Percentiles rank a stretch among this genome's conserved stretches.
These are phyloP conservation scores for Drosophila pseudotakahashii DNA, from an alignment of 2,888 invertebrate species.

Conservation along the genomic window DNA sequence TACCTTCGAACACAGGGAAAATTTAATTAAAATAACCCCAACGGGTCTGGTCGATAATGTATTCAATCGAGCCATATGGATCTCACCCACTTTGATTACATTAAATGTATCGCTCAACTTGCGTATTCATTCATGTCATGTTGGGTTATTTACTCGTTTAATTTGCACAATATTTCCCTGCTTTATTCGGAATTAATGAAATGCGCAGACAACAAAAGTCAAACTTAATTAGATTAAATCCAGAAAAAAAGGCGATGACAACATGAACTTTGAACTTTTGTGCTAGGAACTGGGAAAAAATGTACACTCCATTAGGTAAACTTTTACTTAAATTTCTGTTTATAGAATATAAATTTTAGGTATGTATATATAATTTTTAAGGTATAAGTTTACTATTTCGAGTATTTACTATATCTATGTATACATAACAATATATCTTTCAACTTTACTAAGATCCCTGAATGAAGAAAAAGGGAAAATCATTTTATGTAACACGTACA, in stretches of 20 bases:
- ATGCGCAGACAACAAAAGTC: conserved; percentile 77
- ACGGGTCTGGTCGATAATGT: not conserved
- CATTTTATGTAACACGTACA: conserved; percentile 20
- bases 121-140: conserved; percentile 8
- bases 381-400: no score
- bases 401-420: no score
- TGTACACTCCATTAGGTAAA: not conserved
- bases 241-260: conserved; percentile 12
- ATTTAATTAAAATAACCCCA: conserved; percentile 11
- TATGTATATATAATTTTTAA: no score
- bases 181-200: conserved; percentile 58
- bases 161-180: conserved; percentile 11
- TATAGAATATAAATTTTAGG: no score
- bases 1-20: not conserved
- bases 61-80: conserved; percentile 22
- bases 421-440: no score
- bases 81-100: conserved; percentile 15
- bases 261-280: conserved; percentile 33
- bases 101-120: not conserved
- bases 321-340: not conserved
- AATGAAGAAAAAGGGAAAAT: not conserved
- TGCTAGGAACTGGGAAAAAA: conserved; percentile 3
- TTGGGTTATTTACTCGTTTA: conserved; percentile 14
- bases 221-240: conserved; percentile 58
- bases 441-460: not conserved